Conservation (phyloP, 2,113 vertebrate genomes). For the Callaeas wilsoni region DNA sequence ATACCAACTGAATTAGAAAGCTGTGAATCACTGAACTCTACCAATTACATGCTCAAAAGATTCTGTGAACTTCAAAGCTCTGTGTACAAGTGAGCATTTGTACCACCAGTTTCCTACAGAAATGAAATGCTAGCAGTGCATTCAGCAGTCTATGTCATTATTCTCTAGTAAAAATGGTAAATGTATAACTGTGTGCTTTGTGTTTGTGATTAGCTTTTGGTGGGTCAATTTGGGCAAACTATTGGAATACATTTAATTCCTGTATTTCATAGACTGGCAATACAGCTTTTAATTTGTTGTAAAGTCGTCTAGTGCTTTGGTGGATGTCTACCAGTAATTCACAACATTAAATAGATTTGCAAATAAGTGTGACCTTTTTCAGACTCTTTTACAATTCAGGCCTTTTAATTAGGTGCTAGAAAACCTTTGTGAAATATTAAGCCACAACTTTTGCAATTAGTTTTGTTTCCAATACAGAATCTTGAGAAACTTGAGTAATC, state of each 20-base stretch:
- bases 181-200: background rate
- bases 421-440: background rate
- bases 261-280: background rate
- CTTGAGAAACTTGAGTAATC: background rate
- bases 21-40: constrained; percentile 56
- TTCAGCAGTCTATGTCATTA: background rate
- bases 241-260: background rate
- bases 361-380: background rate
- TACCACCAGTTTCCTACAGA: background rate
- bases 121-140: background rate
- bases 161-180: background rate
- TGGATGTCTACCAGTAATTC: background rate
- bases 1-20: constrained; percentile 53
- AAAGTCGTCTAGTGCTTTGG: background rate
- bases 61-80: constrained; percentile 29
- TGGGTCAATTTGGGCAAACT: background rate
- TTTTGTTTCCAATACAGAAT: background rate
- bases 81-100: background rate
- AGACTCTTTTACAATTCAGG: background rate
- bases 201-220: background rate
- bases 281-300: background rate
- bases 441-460: background rate
- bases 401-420: background rate
- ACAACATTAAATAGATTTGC: background rate
- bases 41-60: constrained; percentile 58